These are phyloP conservation scores for Wiebesia pumilae DNA, from an alignment of 1,140 invertebrate species.

Conservation along the genomic window DNA sequence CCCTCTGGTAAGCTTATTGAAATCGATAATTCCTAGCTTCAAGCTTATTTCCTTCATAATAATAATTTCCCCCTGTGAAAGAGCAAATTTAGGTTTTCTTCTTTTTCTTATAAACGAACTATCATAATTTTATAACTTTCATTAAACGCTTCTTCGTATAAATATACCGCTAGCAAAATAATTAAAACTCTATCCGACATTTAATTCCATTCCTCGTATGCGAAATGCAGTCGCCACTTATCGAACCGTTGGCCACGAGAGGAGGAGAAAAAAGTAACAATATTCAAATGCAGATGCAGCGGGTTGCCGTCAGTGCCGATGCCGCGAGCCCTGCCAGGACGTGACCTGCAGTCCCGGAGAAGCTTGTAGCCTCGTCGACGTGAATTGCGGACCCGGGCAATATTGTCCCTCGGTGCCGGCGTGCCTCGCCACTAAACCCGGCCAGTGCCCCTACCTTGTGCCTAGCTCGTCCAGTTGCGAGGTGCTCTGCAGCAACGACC, in stretches of 20 bases:
- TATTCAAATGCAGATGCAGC: constrained; percentile 71
- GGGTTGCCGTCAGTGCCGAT: constrained; percentile 84
- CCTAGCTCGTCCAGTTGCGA: constrained; percentile 85
- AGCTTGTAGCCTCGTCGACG: constrained; percentile 86
- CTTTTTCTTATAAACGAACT: neutral
- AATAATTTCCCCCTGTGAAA: neutral
- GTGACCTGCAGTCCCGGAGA: constrained; percentile 79
- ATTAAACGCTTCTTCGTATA: neutral
- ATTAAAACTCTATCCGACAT: too few relatives aligned
- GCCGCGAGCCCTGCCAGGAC: constrained; percentile 85
- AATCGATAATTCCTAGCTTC: neutral
- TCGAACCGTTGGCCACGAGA: neutral
- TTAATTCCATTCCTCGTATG: too few relatives aligned
- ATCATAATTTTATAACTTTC: neutral
- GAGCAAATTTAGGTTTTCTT: too few relatives aligned
- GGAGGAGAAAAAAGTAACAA: neutral
- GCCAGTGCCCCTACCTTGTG: constrained; percentile 88
- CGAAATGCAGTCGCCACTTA: neutral
- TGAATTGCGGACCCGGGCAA: constrained; percentile 83
- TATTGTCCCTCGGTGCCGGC: constrained; percentile 89
- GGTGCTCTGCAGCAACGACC: constrained; percentile 84
- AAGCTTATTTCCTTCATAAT: neutral
- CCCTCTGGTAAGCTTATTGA: neutral
- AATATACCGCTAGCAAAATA: too few relatives aligned
- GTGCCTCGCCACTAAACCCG: constrained; percentile 83